Base-by-base conservation (phyloP, 2,888 invertebrate genomes). In the Acanthosepion esculentum region DNA sequence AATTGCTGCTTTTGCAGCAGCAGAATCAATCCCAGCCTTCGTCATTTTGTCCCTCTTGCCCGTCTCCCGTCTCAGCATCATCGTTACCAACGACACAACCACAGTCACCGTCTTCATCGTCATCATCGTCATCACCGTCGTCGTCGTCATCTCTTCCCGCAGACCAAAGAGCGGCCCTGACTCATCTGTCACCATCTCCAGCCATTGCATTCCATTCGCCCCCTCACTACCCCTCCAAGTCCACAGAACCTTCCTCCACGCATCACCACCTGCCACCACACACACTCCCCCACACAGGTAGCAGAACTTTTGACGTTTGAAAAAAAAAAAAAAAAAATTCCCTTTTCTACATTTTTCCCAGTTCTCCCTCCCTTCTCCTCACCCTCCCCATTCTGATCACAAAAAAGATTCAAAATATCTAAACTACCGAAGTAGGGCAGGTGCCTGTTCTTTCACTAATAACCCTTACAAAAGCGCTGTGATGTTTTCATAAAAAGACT, bases 81-180 rank as follows among this genome's bases (percentile, higher is more conserved):
- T n/a, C 26, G 23, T 18, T 53, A 93, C 48, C 93, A 93, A n/a
- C 93, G 53, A 53, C 93, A 53, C 48, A 48, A 93, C 48, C 8
- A 93, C 29, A 4, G 48, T 8, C 50, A n/a, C n/a, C 10, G 29
- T 50, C 91, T 20, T 29, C 91, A n/a, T 91, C 91, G 1, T 29
- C 48, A 4, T 48, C n/a, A 5, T 53, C 93, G 7, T n/a, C 29
- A 8, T n/a, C 48, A 12, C 18, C 93, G 15, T n/a, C 93, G 4
- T 93, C 53, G 20, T 23, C 59, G 1, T 94, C 48, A 29, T 64
- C 64, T 64, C 26, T 55, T 64, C 94, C 59, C 29, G 48, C 94
- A 94, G 55, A 55, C 94, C 94, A 94, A 94, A 94, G 94, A 94
- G 55, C 64, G 59, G 64, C 50, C 94, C 55, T 94, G 8, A 59